Evolutionary conservation across 1,140 invertebrate species (phyloP).

Genomic region (Drosophila funebris): DNA sequence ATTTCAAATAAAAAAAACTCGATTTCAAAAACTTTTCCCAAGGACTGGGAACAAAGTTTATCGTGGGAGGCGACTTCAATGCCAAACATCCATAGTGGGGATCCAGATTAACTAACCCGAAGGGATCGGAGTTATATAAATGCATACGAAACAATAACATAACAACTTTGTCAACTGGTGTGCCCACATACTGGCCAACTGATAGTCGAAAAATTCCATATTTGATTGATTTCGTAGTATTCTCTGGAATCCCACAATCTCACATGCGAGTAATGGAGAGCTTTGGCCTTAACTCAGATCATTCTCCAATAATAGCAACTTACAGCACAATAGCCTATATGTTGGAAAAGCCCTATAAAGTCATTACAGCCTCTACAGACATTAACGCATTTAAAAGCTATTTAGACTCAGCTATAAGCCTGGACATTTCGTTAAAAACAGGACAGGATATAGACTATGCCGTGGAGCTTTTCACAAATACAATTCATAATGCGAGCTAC

Average conservation of each 20-base stretch:
- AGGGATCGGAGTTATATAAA: not conserved
- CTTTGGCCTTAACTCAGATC: conserved; percentile 31
- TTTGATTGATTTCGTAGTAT: conserved; percentile 77
- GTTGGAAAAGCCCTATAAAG: conserved; percentile 14
- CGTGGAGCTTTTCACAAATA: conserved; percentile 36
- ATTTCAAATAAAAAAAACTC: not conserved
- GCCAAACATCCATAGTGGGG: not conserved
- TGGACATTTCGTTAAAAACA: conserved; percentile 34
- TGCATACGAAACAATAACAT: conserved; percentile 41
- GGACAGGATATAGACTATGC: conserved; percentile 24
- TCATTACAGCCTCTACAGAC: conserved; percentile 35
- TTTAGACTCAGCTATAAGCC: conserved; percentile 24
- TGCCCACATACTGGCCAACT: conserved; percentile 83
- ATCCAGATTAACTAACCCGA: not conserved
- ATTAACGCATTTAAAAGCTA: conserved; percentile 36
- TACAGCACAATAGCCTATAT: conserved; percentile 14
- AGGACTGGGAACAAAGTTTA: not conserved
- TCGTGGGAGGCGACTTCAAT: not conserved
- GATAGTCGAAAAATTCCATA: conserved; percentile 76
- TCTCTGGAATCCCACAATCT: conserved; percentile 46
- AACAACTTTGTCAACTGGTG: conserved; percentile 55
- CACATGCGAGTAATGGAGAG: conserved; percentile 5
- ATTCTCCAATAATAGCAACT: conserved; percentile 31
- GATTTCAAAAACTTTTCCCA: not conserved
- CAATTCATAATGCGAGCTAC: not conserved